Evolutionary conservation across 2,113 vertebrate species (phyloP).

Genomic region (Uropsilus gracilis): DNA sequence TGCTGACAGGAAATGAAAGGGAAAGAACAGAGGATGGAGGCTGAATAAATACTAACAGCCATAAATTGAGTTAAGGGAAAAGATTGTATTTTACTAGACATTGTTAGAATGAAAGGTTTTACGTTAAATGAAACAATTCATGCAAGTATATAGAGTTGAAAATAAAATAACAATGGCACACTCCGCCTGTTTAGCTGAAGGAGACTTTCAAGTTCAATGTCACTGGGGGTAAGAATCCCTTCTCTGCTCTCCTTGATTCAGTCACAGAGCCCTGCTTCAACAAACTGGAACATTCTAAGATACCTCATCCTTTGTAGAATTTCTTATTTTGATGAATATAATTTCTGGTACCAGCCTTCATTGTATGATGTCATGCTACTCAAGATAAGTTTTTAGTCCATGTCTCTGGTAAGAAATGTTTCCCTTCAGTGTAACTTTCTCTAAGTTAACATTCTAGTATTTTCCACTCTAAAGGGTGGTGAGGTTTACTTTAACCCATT

Average conservation of each 20-base stretch:
- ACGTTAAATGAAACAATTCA: conserved; percentile 24
- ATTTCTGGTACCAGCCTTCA: not conserved
- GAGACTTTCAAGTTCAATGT: not conserved
- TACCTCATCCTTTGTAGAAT: too few species aligned
- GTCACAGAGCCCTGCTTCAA: not conserved
- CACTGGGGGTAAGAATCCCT: not conserved
- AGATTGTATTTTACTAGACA: not conserved
- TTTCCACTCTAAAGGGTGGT: not conserved
- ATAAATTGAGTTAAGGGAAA: conserved; percentile 26
- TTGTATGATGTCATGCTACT: not conserved
- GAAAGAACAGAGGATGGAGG: not conserved
- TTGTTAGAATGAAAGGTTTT: not conserved
- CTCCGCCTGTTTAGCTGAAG: not conserved
- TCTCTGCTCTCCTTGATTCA: not conserved
- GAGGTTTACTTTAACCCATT: not conserved
- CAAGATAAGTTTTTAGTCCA: not conserved
- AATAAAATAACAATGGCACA: not conserved
- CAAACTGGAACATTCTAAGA: not conserved
- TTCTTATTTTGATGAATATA: not conserved
- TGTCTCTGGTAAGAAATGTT: not conserved
- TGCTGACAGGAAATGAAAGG: conserved; percentile 34
- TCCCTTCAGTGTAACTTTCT: not conserved
- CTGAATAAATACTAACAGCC: conserved; percentile 58
- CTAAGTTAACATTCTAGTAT: not conserved
- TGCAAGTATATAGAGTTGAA: not conserved